These are phyloP conservation scores for Caenorhabditis afra DNA, from an alignment of 2,888 invertebrate species.

Conservation along the genomic window DNA sequence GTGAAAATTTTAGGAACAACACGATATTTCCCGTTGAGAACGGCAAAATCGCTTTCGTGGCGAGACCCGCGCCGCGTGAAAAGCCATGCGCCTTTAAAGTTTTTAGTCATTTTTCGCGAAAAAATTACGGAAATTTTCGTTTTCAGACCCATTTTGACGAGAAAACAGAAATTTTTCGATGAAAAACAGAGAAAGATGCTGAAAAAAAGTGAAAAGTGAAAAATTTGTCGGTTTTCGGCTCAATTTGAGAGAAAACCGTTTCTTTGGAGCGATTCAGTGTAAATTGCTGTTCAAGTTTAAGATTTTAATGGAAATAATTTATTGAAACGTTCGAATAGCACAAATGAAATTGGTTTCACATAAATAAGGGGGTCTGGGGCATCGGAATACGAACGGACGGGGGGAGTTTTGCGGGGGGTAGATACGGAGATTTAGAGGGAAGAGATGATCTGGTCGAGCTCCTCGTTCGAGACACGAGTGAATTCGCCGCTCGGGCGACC, in stretches of 20 bases:
- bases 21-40: slow-evolving; percentile 7
- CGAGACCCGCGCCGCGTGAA: slow-evolving; percentile 26
- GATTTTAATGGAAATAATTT: slow-evolving; percentile 35
- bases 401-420: background rate
- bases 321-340: slow-evolving; percentile 40
- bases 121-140: background rate
- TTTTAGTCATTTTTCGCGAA: slow-evolving; percentile 39
- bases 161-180: slow-evolving; percentile 3
- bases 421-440: slow-evolving; percentile 53
- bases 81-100: slow-evolving; percentile 39
- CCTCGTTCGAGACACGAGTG: slow-evolving; percentile 65
- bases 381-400: background rate
- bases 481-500: slow-evolving; percentile 72
- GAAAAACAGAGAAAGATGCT: background rate
- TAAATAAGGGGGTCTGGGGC: background rate
- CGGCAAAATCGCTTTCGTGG: slow-evolving; percentile 14
- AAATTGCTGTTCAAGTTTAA: no score
- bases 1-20: slow-evolving; percentile 51
- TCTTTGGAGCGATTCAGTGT: no score
- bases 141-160: slow-evolving; percentile 29
- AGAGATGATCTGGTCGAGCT: slow-evolving; percentile 66
- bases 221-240: background rate
- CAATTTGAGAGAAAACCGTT: background rate
- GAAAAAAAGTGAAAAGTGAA: background rate
- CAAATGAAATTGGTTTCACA: slow-evolving; percentile 30